phyloP scores from a whole-genome alignment of 2,888 invertebrate genomes.

The Opisthograptis luteolata region DNA sequence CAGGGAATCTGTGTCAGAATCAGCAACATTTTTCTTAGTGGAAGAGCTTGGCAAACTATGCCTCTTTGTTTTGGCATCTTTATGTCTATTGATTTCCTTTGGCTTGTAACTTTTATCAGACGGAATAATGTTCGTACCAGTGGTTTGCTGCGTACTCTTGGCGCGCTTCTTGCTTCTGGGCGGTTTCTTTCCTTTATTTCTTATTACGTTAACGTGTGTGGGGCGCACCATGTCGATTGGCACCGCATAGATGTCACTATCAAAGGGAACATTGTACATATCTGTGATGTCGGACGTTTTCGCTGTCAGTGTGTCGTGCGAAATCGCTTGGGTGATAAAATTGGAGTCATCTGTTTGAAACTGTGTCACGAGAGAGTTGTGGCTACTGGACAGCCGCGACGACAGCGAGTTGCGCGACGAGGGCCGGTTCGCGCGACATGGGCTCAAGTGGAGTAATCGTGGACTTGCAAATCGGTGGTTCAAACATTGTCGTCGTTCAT shows the following conservation, averaged over 20 bases:
- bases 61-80: conserved; percentile 83
- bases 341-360: conserved; percentile 93
- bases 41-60: conserved; percentile 89
- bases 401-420: conserved; percentile 91
- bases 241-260: conserved; percentile 94
- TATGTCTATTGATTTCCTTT: conserved; percentile 61
- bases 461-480: conserved; percentile 76
- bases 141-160: conserved; percentile 61
- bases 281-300: conserved; percentile 91
- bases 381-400: conserved; percentile 92
- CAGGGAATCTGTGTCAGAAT: conserved; percentile 87
- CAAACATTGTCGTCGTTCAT: conserved; percentile 72
- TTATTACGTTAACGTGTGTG: conserved; percentile 63
- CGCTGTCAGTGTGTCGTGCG: conserved; percentile 89
- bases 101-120: conserved; percentile 55
- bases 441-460: conserved; percentile 84
- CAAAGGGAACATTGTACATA: conserved; percentile 94
- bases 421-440: conserved; percentile 86
- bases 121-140: conserved; percentile 46
- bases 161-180: conserved; percentile 71
- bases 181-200: conserved; percentile 69
- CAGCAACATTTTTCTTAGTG: conserved; percentile 77
- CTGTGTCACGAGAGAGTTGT: conserved; percentile 91
- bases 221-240: conserved; percentile 92
- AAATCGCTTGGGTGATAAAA: conserved; percentile 95